phyloP scores from a whole-genome alignment of 2,113 vertebrate species.

The Triplophysa dalaica region DNA sequence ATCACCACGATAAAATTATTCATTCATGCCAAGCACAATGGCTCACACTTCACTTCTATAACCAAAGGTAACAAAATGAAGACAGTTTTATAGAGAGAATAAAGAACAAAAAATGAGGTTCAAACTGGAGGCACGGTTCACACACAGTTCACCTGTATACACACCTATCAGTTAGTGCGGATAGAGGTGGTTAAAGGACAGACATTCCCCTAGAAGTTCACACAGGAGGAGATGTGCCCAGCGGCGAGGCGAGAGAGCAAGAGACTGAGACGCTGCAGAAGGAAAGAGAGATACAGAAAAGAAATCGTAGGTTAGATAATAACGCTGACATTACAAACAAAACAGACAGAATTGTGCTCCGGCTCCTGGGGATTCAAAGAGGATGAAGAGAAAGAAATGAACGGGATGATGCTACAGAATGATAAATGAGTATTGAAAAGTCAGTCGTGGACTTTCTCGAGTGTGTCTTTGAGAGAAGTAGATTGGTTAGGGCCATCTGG shows the following conservation, averaged over 20 bases:
- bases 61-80: not conserved
- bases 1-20: not conserved
- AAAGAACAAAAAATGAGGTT: not conserved
- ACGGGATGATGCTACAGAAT: not conserved
- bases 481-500: conserved; percentile 27
- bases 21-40: conserved; percentile 7
- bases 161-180: conserved; percentile 77
- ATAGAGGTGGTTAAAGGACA: conserved; percentile 75
- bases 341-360: conserved; percentile 9
- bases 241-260: conserved; percentile 49
- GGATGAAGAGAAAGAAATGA: conserved; percentile 22
- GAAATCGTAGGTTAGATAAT: conserved; percentile 48
- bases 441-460: not conserved
- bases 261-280: conserved; percentile 52
- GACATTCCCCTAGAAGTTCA: conserved; percentile 77
- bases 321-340: conserved; percentile 34
- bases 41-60: not conserved
- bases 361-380: conserved; percentile 10
- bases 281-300: conserved; percentile 61
- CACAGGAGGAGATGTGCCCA: conserved; percentile 69
- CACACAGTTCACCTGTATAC: conserved; percentile 68
- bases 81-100: not conserved
- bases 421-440: conserved; percentile 21
- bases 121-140: conserved; percentile 10
- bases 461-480: conserved; percentile 24